Conservation (phyloP, 1,140 invertebrate genomes). For the Bombus difficillimus region DNA sequence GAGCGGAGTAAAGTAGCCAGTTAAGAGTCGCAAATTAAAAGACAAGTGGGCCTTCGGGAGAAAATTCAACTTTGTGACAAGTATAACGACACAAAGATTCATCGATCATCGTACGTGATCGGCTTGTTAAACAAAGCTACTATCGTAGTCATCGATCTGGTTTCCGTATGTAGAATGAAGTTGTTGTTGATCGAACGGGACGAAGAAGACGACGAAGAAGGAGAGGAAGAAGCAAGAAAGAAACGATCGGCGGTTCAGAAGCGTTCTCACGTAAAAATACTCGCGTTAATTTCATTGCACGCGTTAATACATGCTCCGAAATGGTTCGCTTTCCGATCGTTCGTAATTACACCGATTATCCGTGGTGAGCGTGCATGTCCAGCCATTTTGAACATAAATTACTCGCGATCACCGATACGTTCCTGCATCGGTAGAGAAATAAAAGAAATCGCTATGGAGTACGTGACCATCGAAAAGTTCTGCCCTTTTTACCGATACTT, state of each 20-base stretch:
- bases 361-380: slow-evolving; percentile 29
- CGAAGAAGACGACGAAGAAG: not conserved
- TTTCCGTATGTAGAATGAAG: not conserved
- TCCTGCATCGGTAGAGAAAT: not conserved
- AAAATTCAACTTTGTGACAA: slow-evolving; percentile 12
- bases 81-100: not conserved
- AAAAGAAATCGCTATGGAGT: not conserved
- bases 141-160: not conserved
- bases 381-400: slow-evolving; percentile 29
- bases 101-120: not conserved
- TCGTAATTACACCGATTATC: slow-evolving; percentile 47
- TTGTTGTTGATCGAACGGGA: not conserved
- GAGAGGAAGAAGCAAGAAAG: not conserved
- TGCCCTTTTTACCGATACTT: slow-evolving; percentile 34
- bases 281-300: slow-evolving; percentile 35
- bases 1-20: not conserved
- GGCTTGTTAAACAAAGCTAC: not conserved
- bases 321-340: slow-evolving; percentile 22
- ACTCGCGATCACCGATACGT: slow-evolving; percentile 20
- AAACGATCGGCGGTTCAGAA: not conserved
- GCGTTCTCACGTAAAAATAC: slow-evolving; percentile 28
- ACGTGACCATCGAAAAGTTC: slow-evolving; percentile 31
- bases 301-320: slow-evolving; percentile 25
- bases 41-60: not conserved
- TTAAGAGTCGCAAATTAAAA: slow-evolving; percentile 1